Evolutionary conservation across 2,888 invertebrate genomes (phyloP).

Genomic region (Netelia virgata): DNA sequence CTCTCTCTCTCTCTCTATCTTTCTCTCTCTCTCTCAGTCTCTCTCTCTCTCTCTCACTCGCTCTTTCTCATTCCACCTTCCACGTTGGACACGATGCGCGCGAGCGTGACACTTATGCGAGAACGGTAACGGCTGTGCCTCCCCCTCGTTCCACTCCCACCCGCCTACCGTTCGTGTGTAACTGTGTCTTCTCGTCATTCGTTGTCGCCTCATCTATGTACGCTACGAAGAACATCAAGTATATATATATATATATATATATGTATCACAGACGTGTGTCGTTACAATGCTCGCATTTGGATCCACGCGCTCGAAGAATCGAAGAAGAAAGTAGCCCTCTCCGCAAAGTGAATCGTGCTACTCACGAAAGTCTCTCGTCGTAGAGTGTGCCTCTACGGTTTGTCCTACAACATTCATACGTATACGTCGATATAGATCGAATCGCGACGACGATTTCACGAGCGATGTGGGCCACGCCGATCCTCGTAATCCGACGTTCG

Average conservation of each 20-base stretch:
- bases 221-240: neutral
- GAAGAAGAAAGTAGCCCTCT: constrained; percentile 64
- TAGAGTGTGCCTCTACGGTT: neutral
- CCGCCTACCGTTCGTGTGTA: constrained; percentile 45
- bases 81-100: constrained; percentile 60
- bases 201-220: constrained; percentile 31
- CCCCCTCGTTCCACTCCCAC: constrained; percentile 30
- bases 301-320: constrained; percentile 51
- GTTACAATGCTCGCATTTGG: constrained; percentile 33
- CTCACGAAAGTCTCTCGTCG: neutral
- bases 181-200: constrained; percentile 53
- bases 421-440: constrained; percentile 46
- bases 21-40: constrained; percentile 26
- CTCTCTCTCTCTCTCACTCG: constrained; percentile 30
- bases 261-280: neutral
- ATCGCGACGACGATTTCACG: constrained; percentile 55
- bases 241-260: neutral
- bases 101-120: constrained; percentile 67
- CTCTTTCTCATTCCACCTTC: constrained; percentile 34
- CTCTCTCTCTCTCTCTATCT: constrained; percentile 25
- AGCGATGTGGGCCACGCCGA: constrained; percentile 62
- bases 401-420: neutral
- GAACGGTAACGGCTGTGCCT: constrained; percentile 65
- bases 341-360: constrained; percentile 38
- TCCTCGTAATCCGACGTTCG: constrained; percentile 43